Base-by-base conservation (phyloP, 2,113 vertebrate species). In the Numenius arquata region DNA sequence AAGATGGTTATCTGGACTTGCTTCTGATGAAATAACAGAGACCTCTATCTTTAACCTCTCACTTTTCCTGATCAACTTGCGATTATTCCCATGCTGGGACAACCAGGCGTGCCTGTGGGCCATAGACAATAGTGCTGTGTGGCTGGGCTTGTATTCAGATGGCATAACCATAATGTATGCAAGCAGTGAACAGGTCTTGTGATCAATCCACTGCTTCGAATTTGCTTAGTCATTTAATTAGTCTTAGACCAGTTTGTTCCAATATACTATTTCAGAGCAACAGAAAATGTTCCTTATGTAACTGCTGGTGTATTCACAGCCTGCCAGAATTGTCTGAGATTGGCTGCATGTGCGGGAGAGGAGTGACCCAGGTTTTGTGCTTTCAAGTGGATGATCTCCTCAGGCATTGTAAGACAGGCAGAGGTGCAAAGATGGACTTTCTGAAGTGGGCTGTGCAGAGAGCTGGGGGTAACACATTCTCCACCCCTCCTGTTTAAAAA, bases 141-240 rank as follows among this genome's bases (percentile, higher is more conserved):
- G 52, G 10, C 2, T 83, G 45, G 55, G 52, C 34, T 83, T 71
- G 18, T 26, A 5, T 66, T 77, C 56, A 32, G 67, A 71, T 15
- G 50, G n/a, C 32, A 21, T 55, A n/a, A 55, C n/a, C 26, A 8
- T 7, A 22, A 22, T 30, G 27, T 40, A 15, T 3, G 2, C 3
- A 45, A 93, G 38, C 41, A 53, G 41, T 19, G 50, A 78, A 30
- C 17, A 67, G 34, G 11, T 36, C 68, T 84, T 61, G 75, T 29
- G 59, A 77, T 14, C 29, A 47, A 91, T 36, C 25, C 25, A 8
- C 40, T 20, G 27, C 53, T 89, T 72, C 29, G 18, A 48, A 71
- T 87, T 45, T 85, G 80, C 92, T 90, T 85, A 85, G 92, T 90
- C 78, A 83, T 25, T 0, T 62, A 73, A 85, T 83, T 81, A 34